Base-by-base conservation (phyloP, 2,888 invertebrate genomes). In the Laothoe populi region DNA sequence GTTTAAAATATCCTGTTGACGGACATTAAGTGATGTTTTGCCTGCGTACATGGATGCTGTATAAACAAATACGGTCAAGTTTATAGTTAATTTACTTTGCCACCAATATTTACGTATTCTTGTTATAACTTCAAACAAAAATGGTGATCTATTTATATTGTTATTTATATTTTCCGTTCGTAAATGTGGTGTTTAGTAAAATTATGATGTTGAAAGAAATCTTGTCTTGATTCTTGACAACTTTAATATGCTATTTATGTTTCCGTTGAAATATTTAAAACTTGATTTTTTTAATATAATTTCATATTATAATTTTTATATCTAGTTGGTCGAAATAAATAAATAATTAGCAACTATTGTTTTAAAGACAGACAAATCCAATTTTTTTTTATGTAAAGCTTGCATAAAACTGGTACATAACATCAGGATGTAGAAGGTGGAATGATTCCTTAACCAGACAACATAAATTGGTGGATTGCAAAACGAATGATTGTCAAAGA, bases 1-100 rank as follows among this genome's bases (percentile, higher is more conserved):
- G 87, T 84, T 88, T 85, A 79, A 82, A 77, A 74, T 75, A 79
- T 79, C 77, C 78, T 81, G 86, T 77, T 86, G 90, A 90, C 79
- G 72, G 87, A 84, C 82, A 79, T 82, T 84, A 82, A 86, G 85
- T 85, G 84, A 57, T 63, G 73, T 69, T 74, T 74, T 72, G 78
- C 75, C 73, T 69, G 66, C 65, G 68, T 68, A 64, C 68, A 35
- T 65, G 61, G 64, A 69, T 69, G 69, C 70, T 67, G 66, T 66
- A 70, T 69, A 73, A 73, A 71, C 69, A 73, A 62, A 62, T 58
- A 58, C 45, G 35, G 62, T 31, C 38, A 58, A 48, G 46, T 58
- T 62, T 61, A 61, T 42, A 42, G 49, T 53, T 53, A 53, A 61
- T 49, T 49, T 40, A 23, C 49, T 53, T 13, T 53, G 26, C 60